Evolutionary conservation across 2,113 vertebrate genomes (phyloP).

Genomic region (Psittacus erithacus): DNA sequence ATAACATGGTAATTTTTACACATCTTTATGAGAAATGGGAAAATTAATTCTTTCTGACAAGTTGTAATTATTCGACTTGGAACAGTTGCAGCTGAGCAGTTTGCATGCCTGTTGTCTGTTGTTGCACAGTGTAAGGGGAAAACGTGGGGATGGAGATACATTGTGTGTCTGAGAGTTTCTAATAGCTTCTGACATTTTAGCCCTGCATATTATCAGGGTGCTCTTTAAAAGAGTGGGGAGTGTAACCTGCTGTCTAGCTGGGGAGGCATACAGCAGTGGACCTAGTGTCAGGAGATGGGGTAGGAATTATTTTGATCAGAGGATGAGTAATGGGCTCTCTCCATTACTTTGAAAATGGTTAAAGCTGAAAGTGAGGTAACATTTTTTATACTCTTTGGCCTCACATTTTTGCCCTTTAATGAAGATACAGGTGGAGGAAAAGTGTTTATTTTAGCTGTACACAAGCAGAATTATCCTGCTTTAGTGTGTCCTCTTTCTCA

Average conservation of each 20-base stretch:
- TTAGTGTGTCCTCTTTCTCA: neutral
- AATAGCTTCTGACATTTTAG: constrained; percentile 84
- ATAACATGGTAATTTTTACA: constrained; percentile 99
- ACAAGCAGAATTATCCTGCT: neutral
- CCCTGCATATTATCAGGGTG: constrained; percentile 78
- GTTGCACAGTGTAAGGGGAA: constrained; percentile 81
- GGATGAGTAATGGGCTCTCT: neutral
- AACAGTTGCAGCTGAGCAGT: constrained; percentile 99
- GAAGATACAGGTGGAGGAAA: neutral
- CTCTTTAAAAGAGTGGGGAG: constrained; percentile 66
- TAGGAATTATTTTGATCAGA: constrained; percentile 6
- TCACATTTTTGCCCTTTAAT: neutral
- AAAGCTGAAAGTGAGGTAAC: constrained; percentile 13
- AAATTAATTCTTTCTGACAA: constrained; percentile 99
- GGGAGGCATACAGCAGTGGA: neutral
- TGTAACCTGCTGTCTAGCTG: constrained; percentile 61
- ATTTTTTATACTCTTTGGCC: neutral
- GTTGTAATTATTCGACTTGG: constrained; percentile 99
- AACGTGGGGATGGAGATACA: constrained; percentile 81
- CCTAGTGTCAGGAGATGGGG: neutral
- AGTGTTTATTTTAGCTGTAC: neutral
- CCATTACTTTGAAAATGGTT: neutral
- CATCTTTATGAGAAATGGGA: constrained; percentile 99
- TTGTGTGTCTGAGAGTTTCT: constrained; percentile 80
- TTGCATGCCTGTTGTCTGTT: constrained; percentile 94